These are phyloP conservation scores for Didymodactylos carnosus DNA, from an alignment of 2,888 invertebrate genomes.

Conservation along the genomic window DNA sequence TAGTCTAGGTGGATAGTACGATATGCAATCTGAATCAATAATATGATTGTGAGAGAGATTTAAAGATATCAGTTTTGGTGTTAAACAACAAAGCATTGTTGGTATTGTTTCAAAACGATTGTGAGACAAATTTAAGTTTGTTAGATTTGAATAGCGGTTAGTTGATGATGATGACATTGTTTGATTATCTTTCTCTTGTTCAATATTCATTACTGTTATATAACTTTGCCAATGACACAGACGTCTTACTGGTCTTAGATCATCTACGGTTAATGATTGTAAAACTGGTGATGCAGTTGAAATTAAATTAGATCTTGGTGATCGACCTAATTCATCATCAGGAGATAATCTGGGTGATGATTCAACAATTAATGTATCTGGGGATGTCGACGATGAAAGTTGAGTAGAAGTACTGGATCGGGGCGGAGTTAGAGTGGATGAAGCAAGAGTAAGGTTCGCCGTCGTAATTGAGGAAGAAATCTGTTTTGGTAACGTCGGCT, in stretches of 20 bases:
- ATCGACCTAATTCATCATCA: background rate
- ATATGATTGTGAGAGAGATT: constrained; percentile 72
- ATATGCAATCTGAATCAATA: constrained; percentile 56
- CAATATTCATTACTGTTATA: constrained; percentile 2
- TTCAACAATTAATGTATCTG: too few species aligned
- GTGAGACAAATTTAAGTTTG: constrained; percentile 58
- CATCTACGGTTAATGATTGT: too few species aligned
- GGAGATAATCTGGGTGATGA: too few species aligned
- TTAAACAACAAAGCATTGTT: constrained; percentile 65
- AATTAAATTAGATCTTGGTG: background rate
- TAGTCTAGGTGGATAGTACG: constrained; percentile 65
- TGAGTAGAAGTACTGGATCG: background rate
- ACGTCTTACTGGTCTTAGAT: background rate
- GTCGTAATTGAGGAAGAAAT: background rate
- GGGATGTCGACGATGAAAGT: background rate
- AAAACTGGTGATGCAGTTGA: background rate
- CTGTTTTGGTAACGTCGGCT: background rate
- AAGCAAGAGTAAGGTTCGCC: background rate
- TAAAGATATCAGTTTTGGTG: constrained; percentile 60
- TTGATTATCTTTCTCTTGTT: constrained; percentile 18
- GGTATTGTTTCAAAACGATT: constrained; percentile 74
- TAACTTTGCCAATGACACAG: constrained; percentile 17
- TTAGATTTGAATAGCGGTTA: constrained; percentile 16
- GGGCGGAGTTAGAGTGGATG: background rate
- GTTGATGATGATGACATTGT: constrained; percentile 42